Evolutionary conservation across 1,140 invertebrate species (phyloP), one percentile per base, ranked within the genome.

Genomic region (Cotesia vestalis): DNA sequence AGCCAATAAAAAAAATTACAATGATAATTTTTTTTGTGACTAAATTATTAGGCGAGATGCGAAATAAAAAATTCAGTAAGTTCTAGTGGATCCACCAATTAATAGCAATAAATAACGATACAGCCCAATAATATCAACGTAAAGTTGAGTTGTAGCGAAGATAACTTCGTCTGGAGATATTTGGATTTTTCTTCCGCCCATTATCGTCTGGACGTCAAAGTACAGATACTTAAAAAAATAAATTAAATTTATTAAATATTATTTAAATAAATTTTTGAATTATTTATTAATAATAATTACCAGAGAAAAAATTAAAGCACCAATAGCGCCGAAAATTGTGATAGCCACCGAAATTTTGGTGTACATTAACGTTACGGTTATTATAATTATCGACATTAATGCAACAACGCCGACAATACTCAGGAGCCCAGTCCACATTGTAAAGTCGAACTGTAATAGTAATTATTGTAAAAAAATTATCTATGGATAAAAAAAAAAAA

Each of bases 171-270:
- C 91, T 0, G 91, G 89, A 66, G 81, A 87, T 66, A 93, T 72
- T 76, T 91, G 88, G 73, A 90, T 85, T 75, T 89, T 90, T 66
- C 88, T 85, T 14, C 91, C 91, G 60, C 92, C 92, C 80, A 93
- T 88, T 4, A 93, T 88, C 80, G 89, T 88, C 85, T 93, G 92
- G 1, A 91, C 89, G 77, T 93, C 91, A 76, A 89, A 91, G 53
- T 90, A 89, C 69, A 93, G 80, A 77, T 90, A 93, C 88, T 91
- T 83, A 38, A 83, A 81, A n/a, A 71, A 40, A 61, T 46, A 17
- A 8, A 52, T 35, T 53, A 53, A 71, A 6, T 70, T 73, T 38
- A 1, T 9, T 40, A 46, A 20, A 4, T 20, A 4, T 20, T 51
- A 72, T 27, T 52, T 12, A 59, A 55, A 4, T 61, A 71, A 11